Evolutionary conservation across 23 tunicate species (phyloP).

Genomic region (Phallusia fumigata): DNA sequence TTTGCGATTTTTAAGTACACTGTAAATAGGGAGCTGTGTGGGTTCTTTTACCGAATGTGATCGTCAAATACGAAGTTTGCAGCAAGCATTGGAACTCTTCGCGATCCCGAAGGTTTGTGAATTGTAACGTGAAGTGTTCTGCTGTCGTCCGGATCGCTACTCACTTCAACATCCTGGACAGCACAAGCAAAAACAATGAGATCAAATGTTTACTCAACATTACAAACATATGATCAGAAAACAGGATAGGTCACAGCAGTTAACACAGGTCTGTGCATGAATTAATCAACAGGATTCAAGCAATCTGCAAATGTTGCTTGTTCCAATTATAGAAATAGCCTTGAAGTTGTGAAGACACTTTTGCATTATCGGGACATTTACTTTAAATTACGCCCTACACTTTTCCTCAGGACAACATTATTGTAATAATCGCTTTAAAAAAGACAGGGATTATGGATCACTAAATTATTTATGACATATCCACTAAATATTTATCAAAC

Average conservation of each 20-base stretch:
- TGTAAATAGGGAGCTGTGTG: too few species aligned
- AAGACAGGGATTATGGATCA: background rate
- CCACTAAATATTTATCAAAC: background rate
- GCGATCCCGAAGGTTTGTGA: slow-evolving; percentile 74
- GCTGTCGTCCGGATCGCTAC: slow-evolving; percentile 87
- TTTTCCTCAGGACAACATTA: too few species aligned
- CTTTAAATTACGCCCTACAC: too few species aligned
- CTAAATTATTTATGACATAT: background rate
- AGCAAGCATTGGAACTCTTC: slow-evolving; percentile 75
- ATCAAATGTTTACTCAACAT: too few species aligned
- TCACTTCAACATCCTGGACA: slow-evolving; percentile 83
- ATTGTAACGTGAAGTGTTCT: slow-evolving; percentile 74
- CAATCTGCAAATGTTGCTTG: background rate
- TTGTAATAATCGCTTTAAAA: too few species aligned
- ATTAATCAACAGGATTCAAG: background rate
- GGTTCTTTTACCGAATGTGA: slow-evolving; percentile 70
- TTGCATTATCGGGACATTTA: too few species aligned
- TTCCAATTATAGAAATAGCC: too few species aligned
- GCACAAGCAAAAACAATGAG: too few species aligned
- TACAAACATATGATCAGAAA: background rate
- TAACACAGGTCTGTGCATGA: background rate
- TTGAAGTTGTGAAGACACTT: too few species aligned
- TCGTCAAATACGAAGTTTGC: slow-evolving; percentile 89
- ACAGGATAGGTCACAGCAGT: background rate
- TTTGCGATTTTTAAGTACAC: too few species aligned